phyloP scores from a whole-genome alignment of 2,113 vertebrate genomes.

The Ailuropoda melanoleuca region DNA sequence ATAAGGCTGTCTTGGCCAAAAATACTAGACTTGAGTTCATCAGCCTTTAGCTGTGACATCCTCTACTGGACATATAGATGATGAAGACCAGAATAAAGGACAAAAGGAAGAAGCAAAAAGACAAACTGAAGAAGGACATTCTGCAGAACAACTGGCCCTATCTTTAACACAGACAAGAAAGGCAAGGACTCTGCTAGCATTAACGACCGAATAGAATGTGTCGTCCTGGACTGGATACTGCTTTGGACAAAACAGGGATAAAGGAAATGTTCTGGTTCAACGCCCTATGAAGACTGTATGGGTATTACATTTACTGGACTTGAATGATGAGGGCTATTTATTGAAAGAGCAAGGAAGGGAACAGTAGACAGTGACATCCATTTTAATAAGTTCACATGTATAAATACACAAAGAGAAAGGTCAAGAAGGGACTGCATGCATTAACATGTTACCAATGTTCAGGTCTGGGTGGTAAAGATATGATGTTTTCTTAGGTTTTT shows the following conservation, averaged over 20 bases:
- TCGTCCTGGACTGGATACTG: not conserved
- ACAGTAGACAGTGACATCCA: not conserved
- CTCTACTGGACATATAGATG: not conserved
- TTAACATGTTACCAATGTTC: not conserved
- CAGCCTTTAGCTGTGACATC: not conserved
- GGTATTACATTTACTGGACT: not conserved
- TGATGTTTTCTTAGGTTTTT: not conserved
- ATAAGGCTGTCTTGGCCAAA: not conserved
- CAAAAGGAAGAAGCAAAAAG: not conserved
- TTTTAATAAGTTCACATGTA: not conserved
- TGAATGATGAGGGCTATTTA: not conserved
- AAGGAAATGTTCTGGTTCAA: not conserved
- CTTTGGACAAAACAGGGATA: not conserved
- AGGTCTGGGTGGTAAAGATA: not conserved
- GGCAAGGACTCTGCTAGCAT: not conserved
- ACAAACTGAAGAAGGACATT: not conserved
- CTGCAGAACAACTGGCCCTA: not conserved
- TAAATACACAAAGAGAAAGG: not conserved
- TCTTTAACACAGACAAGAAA: not conserved
- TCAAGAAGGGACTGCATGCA: not conserved
- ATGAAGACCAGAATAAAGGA: not conserved
- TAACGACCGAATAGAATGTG: not conserved
- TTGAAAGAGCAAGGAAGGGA: not conserved
- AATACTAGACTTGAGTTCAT: slow-evolving; percentile 16
- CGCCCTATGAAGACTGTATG: not conserved